Base-by-base conservation (phyloP, 2,797 vertebrate species). In the Mareca penelope region DNA sequence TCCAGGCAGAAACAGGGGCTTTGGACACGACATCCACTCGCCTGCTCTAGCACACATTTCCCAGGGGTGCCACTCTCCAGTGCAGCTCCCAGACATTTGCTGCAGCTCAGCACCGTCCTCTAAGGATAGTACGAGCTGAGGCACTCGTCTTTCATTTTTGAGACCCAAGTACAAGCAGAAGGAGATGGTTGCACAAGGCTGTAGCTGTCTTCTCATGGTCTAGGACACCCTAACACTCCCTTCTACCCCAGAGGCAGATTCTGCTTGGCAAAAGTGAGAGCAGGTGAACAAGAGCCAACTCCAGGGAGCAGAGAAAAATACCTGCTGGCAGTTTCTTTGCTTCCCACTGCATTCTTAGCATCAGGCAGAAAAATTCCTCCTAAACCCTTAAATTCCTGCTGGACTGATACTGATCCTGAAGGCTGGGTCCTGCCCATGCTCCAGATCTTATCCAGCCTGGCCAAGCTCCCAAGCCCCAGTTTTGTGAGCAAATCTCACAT, bases 361-460 rank as follows among this genome's bases (percentile, higher is more conserved):
- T 29, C 70, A 72, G 28, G 26, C 57, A 85, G 28, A 63, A 94
- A 93, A 90, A 93, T 80, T 68, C 70, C 46, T 83, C 73, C 81
- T 56, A 93, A 93, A 92, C 79, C 82, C 53, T 57, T 75, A 22
- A 78, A 88, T 83, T 85, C 92, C 84, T 60, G 37, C 69, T 60
- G 37, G 81, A 67, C 79, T 85, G 68, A 93, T 4, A 44, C 56
- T 24, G 31, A 71, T 63, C 70, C 80, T 56, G 48, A 61, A 81
- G 35, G 52, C n/a, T 22, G 17, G 37, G 44, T 53, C 71, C 73
- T 88, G 42, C 59, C 72, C 6, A 2, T 12, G 22, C 63, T 88
- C 53, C 76, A 80, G 69, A 87, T 39, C 35, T 42, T 46, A 15
- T 39, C 29, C 42, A 9, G 12, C 42, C 89, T 67, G 59, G 65